A percentile compares a stretch with the other conserved stretches of the same genome.
Conservation (phyloP, 2,888 invertebrate species). For the Halictus quadricinctus region DNA sequence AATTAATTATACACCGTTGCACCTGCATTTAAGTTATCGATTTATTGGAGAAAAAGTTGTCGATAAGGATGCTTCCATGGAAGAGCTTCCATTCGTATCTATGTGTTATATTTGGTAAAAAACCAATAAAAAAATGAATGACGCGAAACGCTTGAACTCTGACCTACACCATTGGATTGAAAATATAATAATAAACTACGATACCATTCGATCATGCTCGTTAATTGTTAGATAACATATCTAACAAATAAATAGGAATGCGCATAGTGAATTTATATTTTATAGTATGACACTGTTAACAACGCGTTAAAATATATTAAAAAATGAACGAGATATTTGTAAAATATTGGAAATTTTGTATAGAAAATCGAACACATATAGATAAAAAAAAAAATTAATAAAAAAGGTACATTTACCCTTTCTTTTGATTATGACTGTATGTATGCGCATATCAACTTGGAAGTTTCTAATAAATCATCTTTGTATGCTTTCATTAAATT, state of each 20-base stretch:
- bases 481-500: constrained; percentile 15
- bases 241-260: no score
- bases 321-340: no score
- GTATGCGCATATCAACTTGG: neutral
- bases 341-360: no score
- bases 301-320: no score
- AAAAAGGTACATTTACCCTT: neutral
- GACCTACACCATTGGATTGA: neutral
- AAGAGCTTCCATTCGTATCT: neutral
- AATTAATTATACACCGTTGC: no score
- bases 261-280: no score
- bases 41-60: neutral
- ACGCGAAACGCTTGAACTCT: neutral
- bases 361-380: no score
- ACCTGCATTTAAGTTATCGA: neutral
- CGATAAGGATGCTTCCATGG: neutral
- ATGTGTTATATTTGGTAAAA: neutral
- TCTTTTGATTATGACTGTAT: neutral
- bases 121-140: neutral
- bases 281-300: no score
- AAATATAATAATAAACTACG: neutral
- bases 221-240: no score
- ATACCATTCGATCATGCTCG: neutral
- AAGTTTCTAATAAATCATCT: constrained; percentile 14
- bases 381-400: neutral